These are phyloP conservation scores for Manduca sexta DNA, from an alignment of 1,140 invertebrate genomes.

Conservation along the genomic window DNA sequence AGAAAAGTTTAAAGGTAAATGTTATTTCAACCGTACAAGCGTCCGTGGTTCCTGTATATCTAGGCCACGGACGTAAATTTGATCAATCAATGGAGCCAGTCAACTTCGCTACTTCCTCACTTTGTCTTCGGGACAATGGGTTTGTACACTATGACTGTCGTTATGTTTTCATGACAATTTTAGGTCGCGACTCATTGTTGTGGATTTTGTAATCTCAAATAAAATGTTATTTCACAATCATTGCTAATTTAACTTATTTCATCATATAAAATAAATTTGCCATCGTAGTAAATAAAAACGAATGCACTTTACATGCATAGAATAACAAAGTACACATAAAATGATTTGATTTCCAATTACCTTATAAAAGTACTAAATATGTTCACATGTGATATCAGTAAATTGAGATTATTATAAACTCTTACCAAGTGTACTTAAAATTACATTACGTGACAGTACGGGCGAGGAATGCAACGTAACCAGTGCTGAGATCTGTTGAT, in stretches of 20 bases:
- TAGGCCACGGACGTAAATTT: slow-evolving; percentile 3
- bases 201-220: slow-evolving; percentile 3
- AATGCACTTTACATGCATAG: too few species aligned
- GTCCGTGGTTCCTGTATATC: background rate
- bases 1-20: too few species aligned
- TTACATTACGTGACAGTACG: slow-evolving; percentile 12
- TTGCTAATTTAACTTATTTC: too few species aligned
- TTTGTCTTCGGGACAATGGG: slow-evolving; percentile 35
- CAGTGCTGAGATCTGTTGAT: slow-evolving; percentile 16
- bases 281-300: too few species aligned
- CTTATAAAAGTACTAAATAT: too few species aligned
- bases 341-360: too few species aligned
- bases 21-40: too few species aligned
- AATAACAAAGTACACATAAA: too few species aligned
- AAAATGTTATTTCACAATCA: too few species aligned
- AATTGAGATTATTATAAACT: background rate
- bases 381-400: too few species aligned
- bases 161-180: slow-evolving; percentile 1
- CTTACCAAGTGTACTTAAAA: slow-evolving; percentile 6
- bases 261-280: too few species aligned
- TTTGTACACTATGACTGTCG: background rate
- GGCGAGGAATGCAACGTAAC: slow-evolving; percentile 11
- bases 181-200: slow-evolving; percentile 1
- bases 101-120: slow-evolving; percentile 36
- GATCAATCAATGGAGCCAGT: slow-evolving; percentile 29